Evolutionary conservation across 92 coral and sea anemone species (phyloP).

Genomic region (Parazoanthus darwini): DNA sequence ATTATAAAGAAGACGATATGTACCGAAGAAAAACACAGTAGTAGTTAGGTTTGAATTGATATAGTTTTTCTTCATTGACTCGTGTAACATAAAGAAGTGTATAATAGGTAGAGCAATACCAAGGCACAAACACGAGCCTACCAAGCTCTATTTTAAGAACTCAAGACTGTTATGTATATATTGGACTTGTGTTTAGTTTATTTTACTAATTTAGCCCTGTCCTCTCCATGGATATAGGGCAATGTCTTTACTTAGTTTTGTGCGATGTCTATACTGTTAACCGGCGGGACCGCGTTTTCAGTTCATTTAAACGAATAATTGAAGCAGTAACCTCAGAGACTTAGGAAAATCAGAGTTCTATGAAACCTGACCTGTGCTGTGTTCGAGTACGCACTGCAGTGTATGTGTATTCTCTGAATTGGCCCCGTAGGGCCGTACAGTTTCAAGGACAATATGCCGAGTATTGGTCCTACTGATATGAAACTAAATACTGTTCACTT

Average conservation of each 20-base stretch:
- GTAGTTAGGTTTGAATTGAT: not conserved
- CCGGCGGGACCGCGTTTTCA: not conserved
- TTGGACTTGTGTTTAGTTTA: not conserved
- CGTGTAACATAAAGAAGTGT: not conserved
- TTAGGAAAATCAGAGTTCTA: not conserved
- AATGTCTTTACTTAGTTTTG: not conserved
- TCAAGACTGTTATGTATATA: not conserved
- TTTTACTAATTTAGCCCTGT: not conserved
- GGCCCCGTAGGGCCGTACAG: conserved; percentile 1
- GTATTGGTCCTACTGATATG: not conserved
- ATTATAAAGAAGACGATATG: not conserved
- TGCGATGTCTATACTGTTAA: not conserved
- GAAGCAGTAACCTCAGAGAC: not conserved
- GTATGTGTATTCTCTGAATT: not conserved
- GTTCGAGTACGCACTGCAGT: not conserved
- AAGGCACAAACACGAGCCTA: not conserved
- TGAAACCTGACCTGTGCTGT: not conserved
- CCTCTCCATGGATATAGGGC: not conserved
- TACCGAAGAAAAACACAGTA: no score
- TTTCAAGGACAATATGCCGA: not conserved
- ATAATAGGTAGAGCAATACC: not conserved
- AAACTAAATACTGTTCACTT: conserved; percentile 18
- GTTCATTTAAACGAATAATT: not conserved
- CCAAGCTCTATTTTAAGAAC: conserved; percentile 25
- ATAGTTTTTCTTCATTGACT: no score